Conservation (phyloP, 2,113 vertebrate species). For the Rafetus swinhoei region DNA sequence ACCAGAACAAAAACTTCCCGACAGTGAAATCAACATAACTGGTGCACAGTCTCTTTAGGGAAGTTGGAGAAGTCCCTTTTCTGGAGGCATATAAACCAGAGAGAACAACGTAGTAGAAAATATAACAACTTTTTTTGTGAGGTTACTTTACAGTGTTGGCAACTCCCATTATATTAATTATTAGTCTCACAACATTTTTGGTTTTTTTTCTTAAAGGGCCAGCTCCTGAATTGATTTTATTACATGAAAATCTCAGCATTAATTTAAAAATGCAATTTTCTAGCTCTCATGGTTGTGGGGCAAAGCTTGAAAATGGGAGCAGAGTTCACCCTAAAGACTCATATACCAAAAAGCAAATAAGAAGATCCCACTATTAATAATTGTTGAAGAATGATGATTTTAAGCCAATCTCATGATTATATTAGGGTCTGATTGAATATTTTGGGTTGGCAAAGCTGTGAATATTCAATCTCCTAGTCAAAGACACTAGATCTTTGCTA, state of each 20-base stretch:
- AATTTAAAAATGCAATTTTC: neutral
- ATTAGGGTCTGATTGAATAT: constrained; percentile 47
- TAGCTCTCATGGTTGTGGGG: constrained; percentile 7
- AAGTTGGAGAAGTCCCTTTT: constrained; percentile 25
- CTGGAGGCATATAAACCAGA: constrained; percentile 25
- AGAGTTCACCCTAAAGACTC: constrained; percentile 50
- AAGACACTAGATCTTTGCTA: constrained; percentile 60
- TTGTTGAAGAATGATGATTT: neutral
- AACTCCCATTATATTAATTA: constrained; percentile 40
- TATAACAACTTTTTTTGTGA: neutral
- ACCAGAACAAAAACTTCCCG: constrained; percentile 2
- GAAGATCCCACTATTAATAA: neutral
- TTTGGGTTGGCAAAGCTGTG: constrained; percentile 45
- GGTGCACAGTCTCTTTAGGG: neutral
- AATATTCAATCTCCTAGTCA: constrained; percentile 58
- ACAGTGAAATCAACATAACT: constrained; percentile 8
- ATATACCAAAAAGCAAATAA: constrained; percentile 33
- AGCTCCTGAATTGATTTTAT: constrained; percentile 3
- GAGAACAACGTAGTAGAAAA: neutral
- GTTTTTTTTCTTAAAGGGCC: neutral
- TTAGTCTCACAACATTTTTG: constrained; percentile 38
- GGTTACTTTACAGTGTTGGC: neutral
- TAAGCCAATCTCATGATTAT: constrained; percentile 37
- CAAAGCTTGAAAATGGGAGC: constrained; percentile 57
- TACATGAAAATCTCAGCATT: constrained; percentile 16